Conservation (phyloP, 2,888 invertebrate species). For the Spodoptera picta region DNA sequence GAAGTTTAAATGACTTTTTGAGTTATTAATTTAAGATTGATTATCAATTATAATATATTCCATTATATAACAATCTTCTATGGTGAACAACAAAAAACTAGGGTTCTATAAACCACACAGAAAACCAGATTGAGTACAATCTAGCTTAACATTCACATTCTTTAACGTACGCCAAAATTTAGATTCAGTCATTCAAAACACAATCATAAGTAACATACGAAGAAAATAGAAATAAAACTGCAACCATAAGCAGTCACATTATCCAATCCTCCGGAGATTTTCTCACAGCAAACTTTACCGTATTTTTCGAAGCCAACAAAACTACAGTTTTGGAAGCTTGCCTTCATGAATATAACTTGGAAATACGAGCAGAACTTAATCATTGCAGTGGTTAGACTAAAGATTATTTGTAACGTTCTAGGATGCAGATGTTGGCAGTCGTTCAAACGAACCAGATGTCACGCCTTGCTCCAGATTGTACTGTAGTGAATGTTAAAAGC, state of each 20-base stretch:
- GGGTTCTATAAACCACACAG: too few relatives aligned
- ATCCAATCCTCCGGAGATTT: neutral
- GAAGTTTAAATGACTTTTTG: too few relatives aligned
- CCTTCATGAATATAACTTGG: constrained; percentile 9
- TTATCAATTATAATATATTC: too few relatives aligned
- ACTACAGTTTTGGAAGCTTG: constrained; percentile 1
- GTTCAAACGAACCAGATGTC: constrained; percentile 55
- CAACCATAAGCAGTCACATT: neutral
- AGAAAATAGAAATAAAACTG: neutral
- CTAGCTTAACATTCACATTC: too few relatives aligned
- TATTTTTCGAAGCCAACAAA: constrained; percentile 2
- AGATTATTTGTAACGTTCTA: constrained; percentile 42
- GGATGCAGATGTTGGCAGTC: constrained; percentile 60
- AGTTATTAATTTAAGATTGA: too few relatives aligned
- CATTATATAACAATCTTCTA: too few relatives aligned
- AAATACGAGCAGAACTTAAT: constrained; percentile 35
- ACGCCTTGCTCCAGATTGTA: constrained; percentile 37
- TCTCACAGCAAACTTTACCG: constrained; percentile 1
- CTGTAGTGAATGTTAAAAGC: constrained; percentile 33
- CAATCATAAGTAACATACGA: neutral
- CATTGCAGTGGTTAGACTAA: constrained; percentile 35
- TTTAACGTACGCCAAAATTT: too few relatives aligned
- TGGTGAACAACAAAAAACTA: too few relatives aligned
- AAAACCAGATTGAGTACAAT: too few relatives aligned
- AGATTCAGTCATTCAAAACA: too few relatives aligned